Percentiles rank a stretch among this genome's conserved stretches.
Conservation (phyloP, 2,888 invertebrate species). For the Cryptocheilus praepositus region DNA sequence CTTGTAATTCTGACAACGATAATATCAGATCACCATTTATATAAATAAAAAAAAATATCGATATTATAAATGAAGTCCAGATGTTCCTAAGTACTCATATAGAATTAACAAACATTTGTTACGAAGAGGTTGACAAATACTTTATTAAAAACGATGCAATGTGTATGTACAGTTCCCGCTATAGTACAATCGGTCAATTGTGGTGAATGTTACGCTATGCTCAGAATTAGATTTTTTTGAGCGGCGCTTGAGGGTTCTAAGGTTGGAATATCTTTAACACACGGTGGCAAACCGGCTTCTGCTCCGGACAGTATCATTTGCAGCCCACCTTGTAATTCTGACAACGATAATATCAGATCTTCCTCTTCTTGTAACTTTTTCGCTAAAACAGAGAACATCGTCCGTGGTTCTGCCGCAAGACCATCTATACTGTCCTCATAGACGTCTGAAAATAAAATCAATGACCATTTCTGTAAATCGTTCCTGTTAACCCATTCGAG, state of each 20-base stretch:
- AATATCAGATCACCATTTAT: slow-evolving; percentile 81
- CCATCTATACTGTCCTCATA: slow-evolving; percentile 81
- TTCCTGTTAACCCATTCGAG: too few relatives aligned
- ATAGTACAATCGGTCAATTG: slow-evolving; percentile 21
- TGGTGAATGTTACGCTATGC: slow-evolving; percentile 58
- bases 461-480: background rate
- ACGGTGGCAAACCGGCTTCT: slow-evolving; percentile 51
- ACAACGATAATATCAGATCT: slow-evolving; percentile 79
- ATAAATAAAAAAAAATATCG: too few relatives aligned
- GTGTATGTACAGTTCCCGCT: slow-evolving; percentile 48
- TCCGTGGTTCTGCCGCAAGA: slow-evolving; percentile 80
- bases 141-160: slow-evolving; percentile 45
- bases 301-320: slow-evolving; percentile 81
- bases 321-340: slow-evolving; percentile 83
- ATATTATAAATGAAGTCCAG: too few relatives aligned
- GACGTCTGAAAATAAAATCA: slow-evolving; percentile 75
- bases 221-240: slow-evolving; percentile 68
- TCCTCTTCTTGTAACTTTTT: slow-evolving; percentile 82
- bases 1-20: slow-evolving; percentile 81
- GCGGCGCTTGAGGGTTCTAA: slow-evolving; percentile 74
- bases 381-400: slow-evolving; percentile 79
- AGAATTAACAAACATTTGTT: background rate
- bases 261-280: slow-evolving; percentile 52
- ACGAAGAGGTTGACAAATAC: slow-evolving; percentile 7
- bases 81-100: too few relatives aligned